These are phyloP conservation scores for Rutpela maculata DNA, from an alignment of 2,888 invertebrate genomes.

Conservation along the genomic window DNA sequence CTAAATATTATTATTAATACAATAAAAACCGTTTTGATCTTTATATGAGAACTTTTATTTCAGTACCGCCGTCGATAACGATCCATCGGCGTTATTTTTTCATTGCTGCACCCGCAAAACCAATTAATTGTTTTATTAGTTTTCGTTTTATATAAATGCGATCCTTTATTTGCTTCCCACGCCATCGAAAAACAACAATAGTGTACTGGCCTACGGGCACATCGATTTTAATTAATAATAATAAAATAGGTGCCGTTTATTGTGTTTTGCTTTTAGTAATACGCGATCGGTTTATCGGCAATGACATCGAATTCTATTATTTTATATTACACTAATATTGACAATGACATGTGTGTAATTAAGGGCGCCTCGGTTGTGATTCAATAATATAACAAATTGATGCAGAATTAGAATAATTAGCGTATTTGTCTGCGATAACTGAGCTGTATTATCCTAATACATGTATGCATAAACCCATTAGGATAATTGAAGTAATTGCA, in stretches of 20 bases:
- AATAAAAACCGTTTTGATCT: too few relatives aligned
- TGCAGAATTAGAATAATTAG: slow-evolving; percentile 17
- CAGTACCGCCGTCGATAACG: too few relatives aligned
- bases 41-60: too few relatives aligned
- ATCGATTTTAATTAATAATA: not conserved
- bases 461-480: not conserved
- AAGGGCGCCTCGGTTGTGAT: not conserved
- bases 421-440: slow-evolving; percentile 25
- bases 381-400: slow-evolving; percentile 7
- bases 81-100: not conserved
- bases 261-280: not conserved
- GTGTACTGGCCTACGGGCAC: not conserved
- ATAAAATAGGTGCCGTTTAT: not conserved
- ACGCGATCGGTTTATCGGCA: not conserved
- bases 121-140: not conserved
- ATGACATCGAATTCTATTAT: not conserved
- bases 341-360: not conserved
- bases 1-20: too few relatives aligned
- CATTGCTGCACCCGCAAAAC: not conserved
- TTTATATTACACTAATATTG: not conserved
- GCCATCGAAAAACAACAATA: not conserved
- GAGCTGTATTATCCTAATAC: slow-evolving; percentile 17
- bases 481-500: not conserved
- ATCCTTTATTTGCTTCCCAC: not conserved
- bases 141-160: not conserved